Evolutionary conservation across 2,888 invertebrate species (phyloP).

Genomic region (Callyntrura sp.): DNA sequence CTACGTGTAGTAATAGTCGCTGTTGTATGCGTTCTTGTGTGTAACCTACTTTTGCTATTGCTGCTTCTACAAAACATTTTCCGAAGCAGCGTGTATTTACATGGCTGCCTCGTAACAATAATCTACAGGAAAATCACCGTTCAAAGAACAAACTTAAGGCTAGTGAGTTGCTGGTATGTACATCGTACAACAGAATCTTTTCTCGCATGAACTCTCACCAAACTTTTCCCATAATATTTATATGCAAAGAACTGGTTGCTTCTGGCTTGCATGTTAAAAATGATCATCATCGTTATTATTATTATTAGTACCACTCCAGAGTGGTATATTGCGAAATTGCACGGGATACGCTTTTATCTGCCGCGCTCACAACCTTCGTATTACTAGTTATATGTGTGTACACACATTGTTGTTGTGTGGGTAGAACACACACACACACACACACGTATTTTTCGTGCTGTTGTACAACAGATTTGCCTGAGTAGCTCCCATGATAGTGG

Average conservation of each 20-base stretch:
- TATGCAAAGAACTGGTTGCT: slow-evolving; percentile 69
- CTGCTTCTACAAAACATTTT: background rate
- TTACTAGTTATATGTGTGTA: background rate
- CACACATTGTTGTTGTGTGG: background rate
- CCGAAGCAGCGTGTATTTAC: slow-evolving; percentile 11
- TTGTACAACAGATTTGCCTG: background rate
- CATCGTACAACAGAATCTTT: slow-evolving; percentile 10
- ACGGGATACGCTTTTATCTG: background rate
- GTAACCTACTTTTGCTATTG: background rate
- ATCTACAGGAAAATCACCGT: slow-evolving; percentile 50
- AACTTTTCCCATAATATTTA: slow-evolving; percentile 53
- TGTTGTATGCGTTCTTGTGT: background rate
- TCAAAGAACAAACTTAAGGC: background rate
- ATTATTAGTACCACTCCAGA: slow-evolving; percentile 33
- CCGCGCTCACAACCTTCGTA: background rate
- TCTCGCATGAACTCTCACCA: slow-evolving; percentile 41
- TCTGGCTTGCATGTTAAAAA: slow-evolving; percentile 68
- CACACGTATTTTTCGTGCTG: background rate
- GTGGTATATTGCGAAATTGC: background rate
- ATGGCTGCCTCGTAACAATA: slow-evolving; percentile 38
- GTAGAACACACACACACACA: background rate
- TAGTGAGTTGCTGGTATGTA: background rate
- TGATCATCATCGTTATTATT: slow-evolving; percentile 64
- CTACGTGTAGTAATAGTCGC: background rate
- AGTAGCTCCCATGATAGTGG: background rate